These are phyloP conservation scores for Amphimallon solstitiale DNA, from an alignment of 2,888 invertebrate species.

Conservation along the genomic window DNA sequence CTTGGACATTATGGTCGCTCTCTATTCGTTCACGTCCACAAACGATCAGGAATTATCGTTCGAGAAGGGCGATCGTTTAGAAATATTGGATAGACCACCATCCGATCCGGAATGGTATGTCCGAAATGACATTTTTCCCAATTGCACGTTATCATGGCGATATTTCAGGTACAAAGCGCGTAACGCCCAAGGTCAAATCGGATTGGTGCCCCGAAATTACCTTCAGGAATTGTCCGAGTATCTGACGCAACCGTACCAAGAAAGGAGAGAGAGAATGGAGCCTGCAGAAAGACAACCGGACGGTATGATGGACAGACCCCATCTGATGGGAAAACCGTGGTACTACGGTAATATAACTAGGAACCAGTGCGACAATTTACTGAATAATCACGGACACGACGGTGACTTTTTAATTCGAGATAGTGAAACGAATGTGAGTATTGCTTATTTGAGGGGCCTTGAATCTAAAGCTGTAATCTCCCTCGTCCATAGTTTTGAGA, in stretches of 20 bases:
- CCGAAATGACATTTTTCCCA: neutral
- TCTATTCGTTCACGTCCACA: constrained; percentile 93
- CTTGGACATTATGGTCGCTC: constrained; percentile 94
- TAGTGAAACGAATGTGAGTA: constrained; percentile 96
- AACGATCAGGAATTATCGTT: constrained; percentile 96
- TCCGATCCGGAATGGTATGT: constrained; percentile 95
- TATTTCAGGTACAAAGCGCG: constrained; percentile 80
- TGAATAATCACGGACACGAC: constrained; percentile 95
- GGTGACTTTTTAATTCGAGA: constrained; percentile 99
- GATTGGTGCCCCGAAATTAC: constrained; percentile 95
- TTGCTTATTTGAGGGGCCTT: neutral
- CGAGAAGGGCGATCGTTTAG: constrained; percentile 95
- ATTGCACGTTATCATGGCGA: neutral
- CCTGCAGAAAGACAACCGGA: constrained; percentile 61
- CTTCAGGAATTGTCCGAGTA: constrained; percentile 92
- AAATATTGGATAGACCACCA: constrained; percentile 94
- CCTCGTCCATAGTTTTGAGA: too few relatives aligned
- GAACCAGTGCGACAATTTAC: constrained; percentile 94
- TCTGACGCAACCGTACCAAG: constrained; percentile 84
- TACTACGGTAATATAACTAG: constrained; percentile 97
- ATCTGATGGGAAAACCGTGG: constrained; percentile 89
- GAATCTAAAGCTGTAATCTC: neutral
- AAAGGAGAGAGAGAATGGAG: constrained; percentile 58
- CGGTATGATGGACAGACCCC: constrained; percentile 69
- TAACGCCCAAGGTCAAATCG: constrained; percentile 91